A percentile compares a stretch with the other conserved stretches of the same genome.
Conservation (phyloP, 2,797 vertebrate species). For the Pristis pectinata region DNA sequence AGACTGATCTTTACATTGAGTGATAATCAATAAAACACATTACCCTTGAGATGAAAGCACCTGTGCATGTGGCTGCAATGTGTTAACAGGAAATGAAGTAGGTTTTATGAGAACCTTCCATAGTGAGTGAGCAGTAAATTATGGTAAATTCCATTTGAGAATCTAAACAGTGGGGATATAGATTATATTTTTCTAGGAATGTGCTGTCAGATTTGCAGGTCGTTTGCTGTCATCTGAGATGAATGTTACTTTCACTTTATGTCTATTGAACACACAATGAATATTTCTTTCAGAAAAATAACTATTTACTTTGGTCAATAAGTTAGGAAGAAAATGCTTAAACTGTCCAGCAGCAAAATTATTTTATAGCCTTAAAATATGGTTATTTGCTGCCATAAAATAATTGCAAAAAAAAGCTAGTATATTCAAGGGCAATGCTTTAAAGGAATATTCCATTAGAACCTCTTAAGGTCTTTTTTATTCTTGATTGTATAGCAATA, state of each 20-base stretch:
- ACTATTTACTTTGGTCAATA: constrained; percentile 32
- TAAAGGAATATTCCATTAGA: neutral
- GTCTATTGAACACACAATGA: neutral
- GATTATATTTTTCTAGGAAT: neutral
- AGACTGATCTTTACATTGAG: neutral
- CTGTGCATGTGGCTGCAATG: constrained; percentile 15
- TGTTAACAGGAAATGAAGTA: constrained; percentile 20
- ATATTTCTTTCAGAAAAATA: constrained; percentile 15
- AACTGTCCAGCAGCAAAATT: neutral
- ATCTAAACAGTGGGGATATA: neutral
- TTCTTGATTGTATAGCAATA: neutral
- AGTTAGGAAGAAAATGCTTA: constrained; percentile 2
- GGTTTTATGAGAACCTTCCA: neutral
- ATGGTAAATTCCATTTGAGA: constrained; percentile 26
- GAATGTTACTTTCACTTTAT: constrained; percentile 1
- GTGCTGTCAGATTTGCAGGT: neutral
- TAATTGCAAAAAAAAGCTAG: neutral
- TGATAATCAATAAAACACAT: constrained; percentile 32
- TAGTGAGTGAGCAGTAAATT: constrained; percentile 6
- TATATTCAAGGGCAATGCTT: neutral
- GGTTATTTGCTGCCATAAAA: neutral
- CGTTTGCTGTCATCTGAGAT: constrained; percentile 8
- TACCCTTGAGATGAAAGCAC: neutral
- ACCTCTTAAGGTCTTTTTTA: neutral
- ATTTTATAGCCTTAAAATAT: neutral